phyloP scores from a whole-genome alignment of 2,797 vertebrate species.

The Oreochromis mossambicus region DNA sequence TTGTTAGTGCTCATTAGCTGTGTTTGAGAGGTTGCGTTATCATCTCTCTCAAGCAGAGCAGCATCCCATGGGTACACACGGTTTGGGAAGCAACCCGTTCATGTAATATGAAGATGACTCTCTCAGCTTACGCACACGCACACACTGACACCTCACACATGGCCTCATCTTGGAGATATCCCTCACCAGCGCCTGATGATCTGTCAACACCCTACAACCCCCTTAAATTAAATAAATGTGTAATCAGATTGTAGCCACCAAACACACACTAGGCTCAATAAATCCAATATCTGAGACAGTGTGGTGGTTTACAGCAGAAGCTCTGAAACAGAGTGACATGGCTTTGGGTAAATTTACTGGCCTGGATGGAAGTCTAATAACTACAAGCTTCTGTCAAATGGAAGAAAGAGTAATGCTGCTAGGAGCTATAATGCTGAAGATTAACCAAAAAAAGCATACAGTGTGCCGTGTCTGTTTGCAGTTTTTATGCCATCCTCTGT shows the following conservation, averaged over 20 bases:
- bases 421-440: neutral
- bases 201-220: conserved; percentile 43
- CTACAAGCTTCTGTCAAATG: conserved; percentile 8
- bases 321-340: conserved; percentile 14
- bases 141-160: neutral
- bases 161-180: conserved; percentile 15
- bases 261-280: conserved; percentile 45
- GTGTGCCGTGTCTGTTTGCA: neutral
- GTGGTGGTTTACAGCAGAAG: conserved; percentile 29
- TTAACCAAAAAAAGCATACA: neutral
- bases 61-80: conserved; percentile 42
- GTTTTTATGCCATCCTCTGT: neutral
- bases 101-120: conserved; percentile 51
- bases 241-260: conserved; percentile 53
- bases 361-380: conserved; percentile 13
- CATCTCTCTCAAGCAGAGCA: conserved; percentile 9
- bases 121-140: neutral
- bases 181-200: conserved; percentile 28
- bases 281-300: conserved; percentile 40
- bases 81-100: conserved; percentile 36
- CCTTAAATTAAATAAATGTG: conserved; percentile 61
- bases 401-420: neutral
- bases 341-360: conserved; percentile 23
- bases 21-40: conserved; percentile 43
- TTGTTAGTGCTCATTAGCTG: conserved; percentile 52